Conservation (phyloP, 1,140 invertebrate species). For the Aporrectodea caliginosa region DNA sequence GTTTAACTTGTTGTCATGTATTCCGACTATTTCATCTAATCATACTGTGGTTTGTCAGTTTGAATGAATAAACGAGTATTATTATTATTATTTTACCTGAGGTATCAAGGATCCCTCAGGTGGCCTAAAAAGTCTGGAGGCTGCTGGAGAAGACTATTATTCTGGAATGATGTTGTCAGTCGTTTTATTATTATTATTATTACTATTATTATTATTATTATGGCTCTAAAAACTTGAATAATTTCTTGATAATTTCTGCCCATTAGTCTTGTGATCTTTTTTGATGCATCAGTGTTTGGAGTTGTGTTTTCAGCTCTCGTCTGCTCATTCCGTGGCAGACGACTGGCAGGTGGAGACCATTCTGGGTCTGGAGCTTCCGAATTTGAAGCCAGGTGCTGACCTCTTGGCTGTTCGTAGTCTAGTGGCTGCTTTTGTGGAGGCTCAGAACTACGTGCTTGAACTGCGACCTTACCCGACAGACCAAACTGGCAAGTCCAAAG, state of each 20-base stretch:
- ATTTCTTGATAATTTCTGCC: background rate
- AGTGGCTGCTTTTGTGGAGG: background rate
- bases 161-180: too few species aligned
- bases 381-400: background rate
- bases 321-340: background rate
- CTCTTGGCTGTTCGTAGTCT: background rate
- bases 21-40: too few species aligned
- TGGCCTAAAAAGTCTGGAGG: too few species aligned
- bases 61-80: too few species aligned
- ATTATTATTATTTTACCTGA: too few species aligned
- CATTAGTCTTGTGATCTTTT: background rate
- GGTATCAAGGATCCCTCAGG: too few species aligned
- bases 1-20: too few species aligned
- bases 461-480: background rate
- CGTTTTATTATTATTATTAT: too few species aligned
- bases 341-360: background rate
- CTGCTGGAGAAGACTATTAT: too few species aligned
- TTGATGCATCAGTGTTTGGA: background rate
- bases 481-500: background rate
- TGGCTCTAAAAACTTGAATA: too few species aligned
- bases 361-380: background rate
- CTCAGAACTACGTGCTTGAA: background rate
- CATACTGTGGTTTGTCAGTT: too few species aligned
- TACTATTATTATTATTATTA: too few species aligned
- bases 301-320: background rate